Percentiles rank a stretch among this genome's conserved stretches.
These are phyloP conservation scores for Byasa hedistus DNA, from an alignment of 2,888 invertebrate species.

Conservation along the genomic window DNA sequence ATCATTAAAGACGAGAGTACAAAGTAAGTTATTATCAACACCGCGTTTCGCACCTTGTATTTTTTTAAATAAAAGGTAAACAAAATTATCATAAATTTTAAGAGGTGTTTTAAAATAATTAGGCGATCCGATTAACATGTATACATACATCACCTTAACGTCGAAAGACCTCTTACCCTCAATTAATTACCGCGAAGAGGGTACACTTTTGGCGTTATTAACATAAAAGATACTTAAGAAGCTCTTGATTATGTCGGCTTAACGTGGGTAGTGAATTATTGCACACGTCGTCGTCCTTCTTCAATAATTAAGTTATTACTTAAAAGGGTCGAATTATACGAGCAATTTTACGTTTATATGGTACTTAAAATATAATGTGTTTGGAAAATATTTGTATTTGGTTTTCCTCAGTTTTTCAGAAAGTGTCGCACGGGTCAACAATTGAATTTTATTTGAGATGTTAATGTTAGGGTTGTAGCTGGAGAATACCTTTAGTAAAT, in stretches of 20 bases:
- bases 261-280: constrained; percentile 61
- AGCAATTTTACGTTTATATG: constrained; percentile 33
- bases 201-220: constrained; percentile 65
- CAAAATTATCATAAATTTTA: constrained; percentile 45
- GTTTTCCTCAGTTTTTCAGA: constrained; percentile 1
- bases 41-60: constrained; percentile 20
- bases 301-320: constrained; percentile 66
- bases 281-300: constrained; percentile 40
- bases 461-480: constrained; percentile 1
- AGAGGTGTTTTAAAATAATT: constrained; percentile 67
- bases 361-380: constrained; percentile 27
- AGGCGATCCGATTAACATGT: constrained; percentile 58
- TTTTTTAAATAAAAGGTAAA: constrained; percentile 37
- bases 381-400: constrained; percentile 16
- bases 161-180: constrained; percentile 59
- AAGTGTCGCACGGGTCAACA: constrained; percentile 6
- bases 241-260: constrained; percentile 58
- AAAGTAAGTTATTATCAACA: constrained; percentile 4
- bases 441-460: constrained; percentile 12
- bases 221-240: constrained; percentile 73
- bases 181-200: constrained; percentile 62
- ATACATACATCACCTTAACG: constrained; percentile 66
- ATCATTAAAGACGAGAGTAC: not conserved
- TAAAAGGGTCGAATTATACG: constrained; percentile 35
- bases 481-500: no score